A percentile compares a stretch with the other conserved stretches of the same genome.
These are phyloP conservation scores for Pitta sordida DNA, from an alignment of 2,113 vertebrate genomes.

Conservation along the genomic window DNA sequence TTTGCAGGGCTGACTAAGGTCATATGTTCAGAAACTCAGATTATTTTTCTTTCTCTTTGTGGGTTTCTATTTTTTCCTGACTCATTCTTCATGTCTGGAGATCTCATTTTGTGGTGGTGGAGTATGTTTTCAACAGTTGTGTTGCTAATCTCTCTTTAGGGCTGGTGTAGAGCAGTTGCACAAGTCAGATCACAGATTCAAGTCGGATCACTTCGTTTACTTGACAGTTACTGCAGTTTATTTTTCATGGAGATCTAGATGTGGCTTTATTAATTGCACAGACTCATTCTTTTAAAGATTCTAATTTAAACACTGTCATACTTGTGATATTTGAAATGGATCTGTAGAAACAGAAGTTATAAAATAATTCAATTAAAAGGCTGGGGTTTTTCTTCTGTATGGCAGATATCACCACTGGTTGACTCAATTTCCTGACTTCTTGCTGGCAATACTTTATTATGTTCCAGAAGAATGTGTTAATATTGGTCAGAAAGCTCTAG, in stretches of 20 bases:
- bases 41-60: not conserved
- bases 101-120: not conserved
- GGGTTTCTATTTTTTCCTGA: not conserved
- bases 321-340: not conserved
- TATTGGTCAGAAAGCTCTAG: not conserved
- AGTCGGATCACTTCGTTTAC: not conserved
- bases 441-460: not conserved
- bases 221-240: not conserved
- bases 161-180: not conserved
- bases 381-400: not conserved
- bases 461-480: not conserved
- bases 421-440: not conserved
- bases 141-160: not conserved
- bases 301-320: not conserved
- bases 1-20: not conserved
- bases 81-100: not conserved
- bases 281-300: not conserved
- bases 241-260: not conserved
- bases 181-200: not conserved
- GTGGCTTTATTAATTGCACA: not conserved
- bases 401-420: not conserved
- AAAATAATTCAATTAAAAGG: not conserved
- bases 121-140: not conserved
- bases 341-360: not conserved
- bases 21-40: not conserved